These are phyloP conservation scores for Actinia tenebrosa DNA, from an alignment of 64 coral and sea anemone genomes.

Conservation along the genomic window DNA sequence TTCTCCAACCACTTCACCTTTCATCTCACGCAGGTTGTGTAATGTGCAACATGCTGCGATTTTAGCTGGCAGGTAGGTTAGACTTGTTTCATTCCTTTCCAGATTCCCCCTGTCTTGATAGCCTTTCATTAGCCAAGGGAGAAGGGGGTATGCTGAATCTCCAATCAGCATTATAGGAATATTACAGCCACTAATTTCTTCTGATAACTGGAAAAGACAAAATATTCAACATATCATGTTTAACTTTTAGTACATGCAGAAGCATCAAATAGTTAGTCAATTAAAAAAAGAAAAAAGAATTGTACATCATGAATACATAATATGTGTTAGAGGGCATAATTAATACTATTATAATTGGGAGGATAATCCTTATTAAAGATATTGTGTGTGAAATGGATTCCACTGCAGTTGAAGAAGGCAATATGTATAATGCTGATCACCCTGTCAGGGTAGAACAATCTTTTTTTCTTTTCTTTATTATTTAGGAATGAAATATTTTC, in stretches of 20 bases:
- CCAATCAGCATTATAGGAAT: slow-evolving; percentile 45
- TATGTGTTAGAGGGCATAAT: background rate
- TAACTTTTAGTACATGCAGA: background rate
- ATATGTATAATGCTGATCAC: background rate
- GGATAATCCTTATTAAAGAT: background rate
- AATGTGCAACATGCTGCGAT: slow-evolving; percentile 43
- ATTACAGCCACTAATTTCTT: slow-evolving; percentile 34
- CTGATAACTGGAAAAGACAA: slow-evolving; percentile 9
- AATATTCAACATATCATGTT: background rate
- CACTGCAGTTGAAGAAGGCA: background rate
- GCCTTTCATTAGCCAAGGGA: slow-evolving; percentile 61
- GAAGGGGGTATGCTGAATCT: slow-evolving; percentile 54
- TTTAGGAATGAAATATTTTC: background rate
- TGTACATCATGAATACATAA: background rate
- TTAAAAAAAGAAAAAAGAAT: background rate
- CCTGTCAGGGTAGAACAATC: background rate
- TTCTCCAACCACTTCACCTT: slow-evolving; percentile 32
- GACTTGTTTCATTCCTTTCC: slow-evolving; percentile 35
- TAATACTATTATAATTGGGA: background rate
- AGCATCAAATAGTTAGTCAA: too few relatives aligned
- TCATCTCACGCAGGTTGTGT: slow-evolving; percentile 54
- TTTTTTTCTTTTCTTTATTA: background rate
- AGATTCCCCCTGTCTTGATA: slow-evolving; percentile 34
- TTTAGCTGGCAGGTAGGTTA: slow-evolving; percentile 12
- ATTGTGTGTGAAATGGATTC: background rate